A percentile compares a stretch with the other conserved stretches of the same genome.
phyloP scores from a whole-genome alignment of 1,140 invertebrate species.

The Nylanderia fulva region DNA sequence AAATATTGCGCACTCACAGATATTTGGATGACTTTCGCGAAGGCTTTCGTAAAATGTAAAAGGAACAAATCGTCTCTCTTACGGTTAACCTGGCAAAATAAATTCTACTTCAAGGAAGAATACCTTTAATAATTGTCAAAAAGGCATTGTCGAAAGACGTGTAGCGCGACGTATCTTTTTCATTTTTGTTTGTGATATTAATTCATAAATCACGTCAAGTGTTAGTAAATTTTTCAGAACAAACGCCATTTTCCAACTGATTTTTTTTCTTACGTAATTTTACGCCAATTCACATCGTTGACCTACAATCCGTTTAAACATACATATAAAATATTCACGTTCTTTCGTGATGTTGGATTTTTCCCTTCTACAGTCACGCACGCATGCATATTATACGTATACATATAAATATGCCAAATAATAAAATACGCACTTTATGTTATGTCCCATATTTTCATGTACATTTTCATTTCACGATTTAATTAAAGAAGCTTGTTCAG shows the following conservation, averaged over 20 bases:
- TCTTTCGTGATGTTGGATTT: slow-evolving; percentile 6
- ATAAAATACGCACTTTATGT: not conserved
- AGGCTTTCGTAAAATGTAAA: slow-evolving; percentile 45
- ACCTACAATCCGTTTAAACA: slow-evolving; percentile 5
- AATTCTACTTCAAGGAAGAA: not conserved
- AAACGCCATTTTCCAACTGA: not conserved
- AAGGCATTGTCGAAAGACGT: not conserved
- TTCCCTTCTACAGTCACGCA: not conserved
- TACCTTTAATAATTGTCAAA: not conserved
- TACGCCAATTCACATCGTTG: slow-evolving; percentile 30
- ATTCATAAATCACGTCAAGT: not conserved
- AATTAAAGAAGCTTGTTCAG: slow-evolving; percentile 12
- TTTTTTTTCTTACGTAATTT: not conserved
- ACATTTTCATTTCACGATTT: not conserved
- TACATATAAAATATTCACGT: slow-evolving; percentile 32
- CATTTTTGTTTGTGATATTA: not conserved
- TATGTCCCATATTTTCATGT: not conserved
- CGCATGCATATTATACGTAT: too few relatives aligned
- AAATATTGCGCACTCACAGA: slow-evolving; percentile 25
- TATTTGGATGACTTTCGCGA: slow-evolving; percentile 23
- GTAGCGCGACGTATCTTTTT: not conserved
- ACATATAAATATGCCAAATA: not conserved
- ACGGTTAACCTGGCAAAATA: not conserved
- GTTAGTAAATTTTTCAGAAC: not conserved
- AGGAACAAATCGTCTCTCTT: not conserved